A percentile compares a stretch with the other conserved stretches of the same genome.
phyloP scores from a whole-genome alignment of 2,888 invertebrate genomes.

The Hermaeophaga mercurialis region DNA sequence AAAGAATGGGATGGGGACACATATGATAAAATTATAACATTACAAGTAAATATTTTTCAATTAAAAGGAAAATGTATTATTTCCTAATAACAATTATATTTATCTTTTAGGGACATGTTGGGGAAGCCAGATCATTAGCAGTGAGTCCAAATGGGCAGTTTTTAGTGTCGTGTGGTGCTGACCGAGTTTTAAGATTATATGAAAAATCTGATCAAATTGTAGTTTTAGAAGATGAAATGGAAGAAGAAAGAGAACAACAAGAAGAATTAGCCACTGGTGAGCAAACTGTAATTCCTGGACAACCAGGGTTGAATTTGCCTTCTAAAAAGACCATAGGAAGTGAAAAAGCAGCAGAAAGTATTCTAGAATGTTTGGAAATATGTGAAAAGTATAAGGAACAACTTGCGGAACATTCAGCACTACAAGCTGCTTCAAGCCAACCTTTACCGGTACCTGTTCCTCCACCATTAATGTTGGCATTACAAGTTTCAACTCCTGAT shows the following conservation, averaged over 20 bases:
- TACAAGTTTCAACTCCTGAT: conserved; percentile 71
- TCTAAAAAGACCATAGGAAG: conserved; percentile 87
- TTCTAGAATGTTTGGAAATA: conserved; percentile 88
- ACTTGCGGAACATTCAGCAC: conserved; percentile 59
- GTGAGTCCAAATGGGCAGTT: conserved; percentile 83
- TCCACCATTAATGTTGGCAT: conserved; percentile 84
- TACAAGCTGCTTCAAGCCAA: conserved; percentile 51
- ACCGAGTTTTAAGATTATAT: conserved; percentile 85
- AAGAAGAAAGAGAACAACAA: conserved; percentile 80
- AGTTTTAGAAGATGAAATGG: conserved; percentile 90
- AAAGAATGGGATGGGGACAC: conserved; percentile 98
- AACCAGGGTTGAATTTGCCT: conserved; percentile 76
- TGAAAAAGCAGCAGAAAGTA: conserved; percentile 86
- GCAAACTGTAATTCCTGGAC: conserved; percentile 69
- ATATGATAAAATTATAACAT: conserved; percentile 86
- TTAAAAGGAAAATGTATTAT: too few species aligned
- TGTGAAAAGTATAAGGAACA: conserved; percentile 68
- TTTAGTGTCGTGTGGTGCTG: conserved; percentile 81
- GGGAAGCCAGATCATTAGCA: conserved; percentile 75
- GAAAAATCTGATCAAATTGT: conserved; percentile 86
- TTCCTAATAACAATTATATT: too few species aligned
- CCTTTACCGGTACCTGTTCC: conserved; percentile 61
- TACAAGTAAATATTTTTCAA: conserved; percentile 65
- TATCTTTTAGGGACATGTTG: conserved; percentile 74
- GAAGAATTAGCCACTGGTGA: conserved; percentile 77